Evolutionary conservation across 1,140 invertebrate species (phyloP).

Genomic region (Pseudomyrmex gracilis): DNA sequence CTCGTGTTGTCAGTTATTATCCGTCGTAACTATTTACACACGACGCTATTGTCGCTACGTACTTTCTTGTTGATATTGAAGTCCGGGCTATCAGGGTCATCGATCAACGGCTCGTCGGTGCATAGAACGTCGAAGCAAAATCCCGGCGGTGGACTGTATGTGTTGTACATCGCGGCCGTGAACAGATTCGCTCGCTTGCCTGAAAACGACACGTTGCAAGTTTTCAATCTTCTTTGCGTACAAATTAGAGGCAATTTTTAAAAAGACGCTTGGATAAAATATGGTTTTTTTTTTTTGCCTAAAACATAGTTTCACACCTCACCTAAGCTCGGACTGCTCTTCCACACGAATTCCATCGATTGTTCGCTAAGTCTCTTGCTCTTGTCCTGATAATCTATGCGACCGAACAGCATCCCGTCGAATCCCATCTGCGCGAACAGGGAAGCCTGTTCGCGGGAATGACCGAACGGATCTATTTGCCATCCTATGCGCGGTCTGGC

Average conservation of each 20-base stretch:
- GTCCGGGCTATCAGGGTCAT: conserved; percentile 89
- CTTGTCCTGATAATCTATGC: conserved; percentile 96
- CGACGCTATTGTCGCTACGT: conserved; percentile 61
- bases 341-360: conserved; percentile 95
- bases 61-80: conserved; percentile 91
- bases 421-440: conserved; percentile 94
- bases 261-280: no score
- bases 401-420: conserved; percentile 94
- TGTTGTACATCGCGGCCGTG: conserved; percentile 91
- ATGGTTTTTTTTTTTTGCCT: no score
- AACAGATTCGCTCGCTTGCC: conserved; percentile 88
- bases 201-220: conserved; percentile 74
- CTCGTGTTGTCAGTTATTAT: not conserved
- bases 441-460: conserved; percentile 95
- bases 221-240: not conserved
- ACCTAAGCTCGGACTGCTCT: conserved; percentile 90
- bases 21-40: conserved; percentile 1
- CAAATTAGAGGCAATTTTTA: not conserved
- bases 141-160: conserved; percentile 92
- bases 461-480: conserved; percentile 98
- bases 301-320: not conserved
- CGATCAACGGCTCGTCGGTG: conserved; percentile 92
- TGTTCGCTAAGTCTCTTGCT: conserved; percentile 86
- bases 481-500: conserved; percentile 93
- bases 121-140: conserved; percentile 97